Conservation (phyloP, 2,888 invertebrate genomes). For the Tromatobia lineatoria region DNA sequence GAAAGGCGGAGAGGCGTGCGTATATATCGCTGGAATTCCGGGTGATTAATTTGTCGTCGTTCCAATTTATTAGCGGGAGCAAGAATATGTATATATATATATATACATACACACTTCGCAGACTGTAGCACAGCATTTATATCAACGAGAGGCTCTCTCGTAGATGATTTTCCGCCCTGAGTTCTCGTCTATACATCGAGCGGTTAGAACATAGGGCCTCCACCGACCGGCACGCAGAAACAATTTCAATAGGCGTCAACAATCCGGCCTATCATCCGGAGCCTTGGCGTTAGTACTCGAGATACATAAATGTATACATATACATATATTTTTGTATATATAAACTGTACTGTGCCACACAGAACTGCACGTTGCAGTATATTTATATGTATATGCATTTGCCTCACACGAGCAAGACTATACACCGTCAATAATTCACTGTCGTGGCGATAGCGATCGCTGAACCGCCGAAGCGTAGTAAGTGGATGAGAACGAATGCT, state of each 20-base stretch:
- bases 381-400: not conserved
- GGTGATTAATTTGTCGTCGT: constrained; percentile 77
- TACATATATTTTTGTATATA: not conserved
- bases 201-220: not conserved
- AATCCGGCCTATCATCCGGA: constrained; percentile 60
- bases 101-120: not conserved
- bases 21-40: constrained; percentile 67
- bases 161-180: constrained; percentile 37
- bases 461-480: constrained; percentile 72
- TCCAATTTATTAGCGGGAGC: constrained; percentile 72
- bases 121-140: constrained; percentile 2
- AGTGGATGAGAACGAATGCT: constrained; percentile 65
- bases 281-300: constrained; percentile 37
- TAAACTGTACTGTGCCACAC: not conserved
- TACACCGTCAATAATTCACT: constrained; percentile 75
- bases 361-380: constrained; percentile 1
- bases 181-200: constrained; percentile 15
- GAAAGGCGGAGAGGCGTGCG: constrained; percentile 45
- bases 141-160: constrained; percentile 27
- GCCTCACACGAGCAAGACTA: constrained; percentile 26
- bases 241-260: constrained; percentile 66
- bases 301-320: constrained; percentile 11
- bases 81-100: constrained; percentile 16
- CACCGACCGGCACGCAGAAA: constrained; percentile 37
- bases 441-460: constrained; percentile 76